phyloP scores from a whole-genome alignment of 2,797 vertebrate genomes.

The Vipera latastei region DNA sequence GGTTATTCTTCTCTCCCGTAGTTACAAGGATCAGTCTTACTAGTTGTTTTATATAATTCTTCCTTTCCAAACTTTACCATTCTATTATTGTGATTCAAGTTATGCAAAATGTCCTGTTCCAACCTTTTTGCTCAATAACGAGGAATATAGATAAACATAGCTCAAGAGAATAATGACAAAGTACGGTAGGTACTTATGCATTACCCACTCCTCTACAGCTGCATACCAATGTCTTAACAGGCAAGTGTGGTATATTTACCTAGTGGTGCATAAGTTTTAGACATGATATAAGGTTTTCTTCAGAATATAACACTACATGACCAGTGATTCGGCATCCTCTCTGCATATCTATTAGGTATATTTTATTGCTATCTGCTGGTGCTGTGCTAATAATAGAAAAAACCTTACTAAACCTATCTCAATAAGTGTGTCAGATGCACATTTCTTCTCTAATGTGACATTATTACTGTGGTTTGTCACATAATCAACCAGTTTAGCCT shows the following conservation, averaged over 20 bases:
- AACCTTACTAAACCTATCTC: constrained; percentile 34
- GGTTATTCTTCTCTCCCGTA: not conserved
- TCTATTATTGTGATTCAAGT: not conserved
- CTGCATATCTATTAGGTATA: not conserved
- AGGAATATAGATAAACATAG: not conserved
- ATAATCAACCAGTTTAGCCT: not conserved
- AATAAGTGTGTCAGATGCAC: constrained; percentile 38
- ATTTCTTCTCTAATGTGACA: not conserved
- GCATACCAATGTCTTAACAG: too few species aligned
- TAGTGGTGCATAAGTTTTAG: not conserved
- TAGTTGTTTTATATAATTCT: not conserved
- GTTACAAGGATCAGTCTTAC: not conserved
- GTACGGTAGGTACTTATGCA: too few species aligned
- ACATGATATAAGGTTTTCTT: not conserved
- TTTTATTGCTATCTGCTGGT: constrained; percentile 11
- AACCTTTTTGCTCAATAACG: not conserved
- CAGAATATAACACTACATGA: not conserved
- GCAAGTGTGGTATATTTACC: not conserved
- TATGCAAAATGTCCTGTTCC: not conserved
- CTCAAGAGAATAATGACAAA: not conserved
- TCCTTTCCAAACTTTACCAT: not conserved
- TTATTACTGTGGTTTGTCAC: not conserved
- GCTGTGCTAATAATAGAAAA: constrained; percentile 34
- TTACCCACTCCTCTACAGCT: not conserved
- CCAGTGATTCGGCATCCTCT: not conserved